These are phyloP conservation scores for Megaceryle alcyon DNA, from an alignment of 2,797 vertebrate genomes.

Conservation along the genomic window DNA sequence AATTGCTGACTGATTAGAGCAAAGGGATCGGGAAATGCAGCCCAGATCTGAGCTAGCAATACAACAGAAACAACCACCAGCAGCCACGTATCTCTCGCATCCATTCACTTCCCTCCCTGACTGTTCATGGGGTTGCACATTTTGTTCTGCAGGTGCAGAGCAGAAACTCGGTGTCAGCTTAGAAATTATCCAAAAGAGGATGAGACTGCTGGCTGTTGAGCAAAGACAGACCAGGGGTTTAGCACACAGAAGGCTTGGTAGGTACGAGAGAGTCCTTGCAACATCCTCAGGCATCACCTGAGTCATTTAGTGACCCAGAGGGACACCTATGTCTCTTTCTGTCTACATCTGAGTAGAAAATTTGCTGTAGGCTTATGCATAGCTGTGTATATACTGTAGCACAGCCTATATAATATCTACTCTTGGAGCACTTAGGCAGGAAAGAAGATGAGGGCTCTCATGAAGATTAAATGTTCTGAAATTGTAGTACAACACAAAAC, in stretches of 20 bases:
- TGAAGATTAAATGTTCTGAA: background rate
- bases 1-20: background rate
- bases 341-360: background rate
- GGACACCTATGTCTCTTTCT: background rate
- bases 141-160: background rate
- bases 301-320: background rate
- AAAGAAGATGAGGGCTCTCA: background rate
- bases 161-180: background rate
- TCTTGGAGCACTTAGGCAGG: background rate
- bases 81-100: background rate
- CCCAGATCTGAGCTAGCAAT: background rate
- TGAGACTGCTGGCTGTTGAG: background rate
- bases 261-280: background rate
- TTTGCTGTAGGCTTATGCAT: background rate
- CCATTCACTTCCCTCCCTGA: background rate
- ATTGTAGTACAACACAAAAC: background rate
- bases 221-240: background rate
- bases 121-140: accelerated
- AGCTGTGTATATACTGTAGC: background rate
- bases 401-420: background rate
- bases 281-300: too few species aligned
- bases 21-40: conserved; percentile 2
- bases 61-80: background rate
- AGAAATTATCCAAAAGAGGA: background rate
- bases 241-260: background rate